Base-by-base conservation (phyloP, 2,888 invertebrate species). In the Heliconius sara region DNA sequence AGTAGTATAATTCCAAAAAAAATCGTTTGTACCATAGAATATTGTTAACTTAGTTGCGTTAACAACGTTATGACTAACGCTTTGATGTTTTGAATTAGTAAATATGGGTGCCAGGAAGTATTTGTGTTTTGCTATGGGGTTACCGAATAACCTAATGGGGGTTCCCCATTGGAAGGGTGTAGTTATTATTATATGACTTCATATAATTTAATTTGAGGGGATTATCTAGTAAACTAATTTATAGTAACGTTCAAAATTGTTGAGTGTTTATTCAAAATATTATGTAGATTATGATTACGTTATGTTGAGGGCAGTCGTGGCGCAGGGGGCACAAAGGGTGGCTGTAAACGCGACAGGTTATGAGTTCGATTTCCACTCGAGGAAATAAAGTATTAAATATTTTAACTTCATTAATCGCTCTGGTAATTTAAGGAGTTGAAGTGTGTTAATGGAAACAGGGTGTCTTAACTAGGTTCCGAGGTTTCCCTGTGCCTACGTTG, bases 61-160 rank as follows among this genome's bases (percentile, higher is more conserved):
- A 65, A 66, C 65, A 65, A 47, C 57, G 19, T 25, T 52, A 57
- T 57, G 57, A 60, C 67, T 47, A 67, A n/a, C 78, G 63, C 71
- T 78, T 78, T 80, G 75, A 80, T 79, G 74, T 63, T 66, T 75
- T 66, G 75, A 65, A 47, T 47, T 27, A 65, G 75, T 66, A 47
- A 75, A 75, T 75, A 65, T 47, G 75, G 75, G 75, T 22, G 27
- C 19, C 7, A 27, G 43, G 75, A 43, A 65, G 43, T 68, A 43
- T 74, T 75, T 71, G 60, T 70, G 63, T 71, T 63, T 77, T 43
- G 34, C 30, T 22, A 76, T 65, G 25, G 52, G n/a, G 76, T 52
- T 52, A 34, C 34, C 52, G 34, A 52, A 52, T 67, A 52, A 67
- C 34, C n/a, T 67, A 67, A 30, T 76, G n/a, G 67, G 76, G 43